Conservation (phyloP, 2,797 vertebrate species). For the Trachops cirrhosus region DNA sequence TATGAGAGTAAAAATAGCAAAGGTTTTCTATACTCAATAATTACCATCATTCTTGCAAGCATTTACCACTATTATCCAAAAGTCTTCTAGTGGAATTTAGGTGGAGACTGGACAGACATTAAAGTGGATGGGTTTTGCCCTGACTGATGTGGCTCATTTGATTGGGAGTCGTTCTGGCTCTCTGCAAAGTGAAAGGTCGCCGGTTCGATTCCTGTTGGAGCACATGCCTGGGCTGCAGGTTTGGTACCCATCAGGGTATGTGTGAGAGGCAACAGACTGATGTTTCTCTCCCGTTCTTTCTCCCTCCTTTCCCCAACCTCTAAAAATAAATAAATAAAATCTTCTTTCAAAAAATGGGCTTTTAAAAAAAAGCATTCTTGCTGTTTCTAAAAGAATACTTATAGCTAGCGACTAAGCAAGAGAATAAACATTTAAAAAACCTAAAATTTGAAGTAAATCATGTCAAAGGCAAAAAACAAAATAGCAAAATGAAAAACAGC, state of each 20-base stretch:
- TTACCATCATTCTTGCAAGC: background rate
- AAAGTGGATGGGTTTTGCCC: background rate
- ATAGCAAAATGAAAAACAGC: background rate
- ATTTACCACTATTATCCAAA: constrained; percentile 23
- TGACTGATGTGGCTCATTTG: background rate
- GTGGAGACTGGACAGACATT: background rate
- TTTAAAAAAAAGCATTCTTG: background rate
- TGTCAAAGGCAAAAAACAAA: constrained; percentile 22
- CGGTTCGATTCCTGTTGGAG: background rate
- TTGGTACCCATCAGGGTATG: background rate
- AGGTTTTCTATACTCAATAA: background rate
- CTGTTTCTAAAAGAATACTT: constrained; percentile 27
- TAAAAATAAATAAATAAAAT: background rate
- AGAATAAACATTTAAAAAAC: constrained; percentile 12
- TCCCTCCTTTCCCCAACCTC: background rate
- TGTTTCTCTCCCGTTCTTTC: background rate
- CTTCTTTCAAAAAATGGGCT: background rate
- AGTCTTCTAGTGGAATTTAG: background rate
- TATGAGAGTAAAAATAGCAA: background rate
- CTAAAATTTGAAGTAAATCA: constrained; percentile 16
- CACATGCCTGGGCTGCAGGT: background rate
- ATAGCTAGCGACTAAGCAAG: background rate
- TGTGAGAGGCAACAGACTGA: background rate
- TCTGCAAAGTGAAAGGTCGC: background rate
- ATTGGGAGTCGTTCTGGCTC: background rate